Percentiles rank a stretch among this genome's conserved stretches.
These are phyloP conservation scores for Zaprionus obscuricornis DNA, from an alignment of 2,888 invertebrate genomes.

Conservation along the genomic window DNA sequence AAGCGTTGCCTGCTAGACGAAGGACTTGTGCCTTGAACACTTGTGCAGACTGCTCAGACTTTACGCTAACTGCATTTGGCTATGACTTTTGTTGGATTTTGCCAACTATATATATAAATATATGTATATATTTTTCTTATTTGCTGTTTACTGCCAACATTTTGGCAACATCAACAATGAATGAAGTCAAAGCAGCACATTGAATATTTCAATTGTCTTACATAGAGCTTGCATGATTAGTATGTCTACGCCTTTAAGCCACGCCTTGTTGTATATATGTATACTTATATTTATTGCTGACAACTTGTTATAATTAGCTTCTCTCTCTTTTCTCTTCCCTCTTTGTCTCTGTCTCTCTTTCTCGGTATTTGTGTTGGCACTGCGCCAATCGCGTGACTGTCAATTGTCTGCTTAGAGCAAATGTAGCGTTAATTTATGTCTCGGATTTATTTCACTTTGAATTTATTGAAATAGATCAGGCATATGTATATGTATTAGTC, in stretches of 20 bases:
- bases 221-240: constrained; percentile 4
- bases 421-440: constrained; percentile 24
- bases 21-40: no score
- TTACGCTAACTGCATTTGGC: constrained; percentile 12
- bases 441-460: constrained; percentile 3
- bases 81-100: constrained; percentile 6
- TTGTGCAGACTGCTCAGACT: neutral
- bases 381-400: constrained; percentile 42
- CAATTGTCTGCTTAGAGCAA: constrained; percentile 18
- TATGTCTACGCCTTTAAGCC: neutral
- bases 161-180: constrained; percentile 10
- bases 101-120: constrained; percentile 1
- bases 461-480: constrained; percentile 25
- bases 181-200: constrained; percentile 1
- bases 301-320: no score
- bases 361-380: no score
- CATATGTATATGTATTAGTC: constrained; percentile 28
- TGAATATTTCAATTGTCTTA: neutral
- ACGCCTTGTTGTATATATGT: constrained; percentile 8
- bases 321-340: no score
- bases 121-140: no score
- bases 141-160: no score
- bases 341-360: no score
- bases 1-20: constrained; percentile 7
- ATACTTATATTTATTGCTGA: constrained; percentile 39